These are phyloP conservation scores for Aporophyla nigra DNA, from an alignment of 2,888 invertebrate species.

Conservation along the genomic window DNA sequence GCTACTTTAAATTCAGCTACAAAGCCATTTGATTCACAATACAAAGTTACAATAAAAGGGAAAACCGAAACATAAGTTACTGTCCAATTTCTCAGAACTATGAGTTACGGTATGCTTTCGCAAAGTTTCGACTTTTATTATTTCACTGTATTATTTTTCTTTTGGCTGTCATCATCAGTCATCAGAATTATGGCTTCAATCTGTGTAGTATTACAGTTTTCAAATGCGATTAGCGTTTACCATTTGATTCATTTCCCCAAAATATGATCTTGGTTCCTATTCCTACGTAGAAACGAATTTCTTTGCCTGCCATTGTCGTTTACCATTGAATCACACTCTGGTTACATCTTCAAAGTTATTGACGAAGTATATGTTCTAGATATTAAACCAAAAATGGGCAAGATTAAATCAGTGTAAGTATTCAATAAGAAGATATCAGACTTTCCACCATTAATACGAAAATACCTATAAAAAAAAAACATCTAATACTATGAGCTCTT, in stretches of 20 bases:
- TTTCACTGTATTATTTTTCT: neutral
- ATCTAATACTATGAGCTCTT: neutral
- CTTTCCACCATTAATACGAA: neutral
- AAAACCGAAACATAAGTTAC: constrained; percentile 5
- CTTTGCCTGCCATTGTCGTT: neutral
- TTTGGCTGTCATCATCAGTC: neutral
- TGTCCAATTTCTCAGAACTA: constrained; percentile 20
- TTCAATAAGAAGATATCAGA: neutral
- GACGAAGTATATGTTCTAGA: neutral
- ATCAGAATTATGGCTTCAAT: neutral
- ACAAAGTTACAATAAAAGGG: constrained; percentile 19
- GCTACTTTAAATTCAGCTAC: constrained; percentile 36
- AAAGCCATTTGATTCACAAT: constrained; percentile 15
- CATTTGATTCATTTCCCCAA: no score
- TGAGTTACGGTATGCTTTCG: neutral
- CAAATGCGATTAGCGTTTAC: neutral
- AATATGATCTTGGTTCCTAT: neutral
- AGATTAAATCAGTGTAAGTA: no score
- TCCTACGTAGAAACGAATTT: neutral
- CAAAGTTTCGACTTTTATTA: neutral
- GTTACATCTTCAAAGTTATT: neutral
- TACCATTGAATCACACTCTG: neutral
- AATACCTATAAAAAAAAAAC: neutral
- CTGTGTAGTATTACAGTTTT: neutral
- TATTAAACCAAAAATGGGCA: no score